Base-by-base conservation (phyloP, 2,888 invertebrate species). In the Prosapia bicincta region DNA sequence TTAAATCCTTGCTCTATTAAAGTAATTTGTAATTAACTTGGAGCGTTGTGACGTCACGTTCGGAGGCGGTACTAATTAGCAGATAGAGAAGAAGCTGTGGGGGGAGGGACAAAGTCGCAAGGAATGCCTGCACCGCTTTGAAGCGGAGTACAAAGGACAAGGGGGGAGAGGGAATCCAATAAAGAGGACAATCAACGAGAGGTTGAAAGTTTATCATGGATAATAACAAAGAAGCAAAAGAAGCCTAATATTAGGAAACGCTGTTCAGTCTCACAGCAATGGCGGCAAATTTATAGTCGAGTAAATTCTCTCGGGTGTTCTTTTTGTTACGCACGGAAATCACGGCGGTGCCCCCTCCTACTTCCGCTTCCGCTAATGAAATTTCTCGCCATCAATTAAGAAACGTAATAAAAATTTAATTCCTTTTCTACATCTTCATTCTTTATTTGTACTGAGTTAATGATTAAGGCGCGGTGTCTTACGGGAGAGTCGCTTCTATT, bases 1-100 rank as follows among this genome's bases (percentile, higher is more conserved):
- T 82, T 82, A 82, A 82, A 82, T 82, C 82, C 80, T 82, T 82
- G 81, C 82, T 82, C 82, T 81, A 82, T 82, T 82, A 82, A 82
- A 82, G 82, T 82, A 81, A 82, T 82, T 82, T 82, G 82, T 82
- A 82, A 82, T 82, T 82, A 82, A 82, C 82, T 82, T 82, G 78
- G 81, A 77, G 77, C 66, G n/a, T 24, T 66, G 24, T 38, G 74
- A 69, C 74, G 74, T 74, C 74, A 69, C 69, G 69, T 30, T 9
- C 20, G 68, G 26, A 68, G 73, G 66, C 38, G 73, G 73, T 69
- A 69, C 69, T 74, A 73, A 73, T 73, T 73, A 68, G 73, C 68
- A 68, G 43, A 73, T 68, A 73, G 73, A 73, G 69, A 10, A 32
- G 43, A 20, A n/a, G 15, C 26, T 24, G 26, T 23, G 26, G 26